Conservation (phyloP, 2,888 invertebrate species). For the Teleiodes luculella region DNA sequence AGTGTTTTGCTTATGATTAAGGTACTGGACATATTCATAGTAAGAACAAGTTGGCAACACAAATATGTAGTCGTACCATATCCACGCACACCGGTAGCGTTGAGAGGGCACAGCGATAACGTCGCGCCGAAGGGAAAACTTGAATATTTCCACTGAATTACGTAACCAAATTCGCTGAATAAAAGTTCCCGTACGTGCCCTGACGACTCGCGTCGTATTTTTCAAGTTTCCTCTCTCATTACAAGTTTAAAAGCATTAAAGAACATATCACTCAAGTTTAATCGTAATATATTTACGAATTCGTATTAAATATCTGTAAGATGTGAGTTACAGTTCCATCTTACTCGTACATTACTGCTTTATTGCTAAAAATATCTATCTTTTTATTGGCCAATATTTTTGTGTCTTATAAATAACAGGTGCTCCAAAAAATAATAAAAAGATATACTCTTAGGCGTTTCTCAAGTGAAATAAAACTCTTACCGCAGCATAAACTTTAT, state of each 20-base stretch:
- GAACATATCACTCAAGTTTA: neutral
- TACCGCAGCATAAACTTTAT: slow-evolving; percentile 71
- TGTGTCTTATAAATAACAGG: slow-evolving; percentile 10
- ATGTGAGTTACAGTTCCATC: slow-evolving; percentile 31
- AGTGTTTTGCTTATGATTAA: no score
- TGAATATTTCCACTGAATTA: slow-evolving; percentile 72
- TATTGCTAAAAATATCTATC: slow-evolving; percentile 10
- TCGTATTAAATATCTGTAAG: slow-evolving; percentile 24
- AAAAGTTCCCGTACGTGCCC: slow-evolving; percentile 66
- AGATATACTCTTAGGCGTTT: slow-evolving; percentile 38
- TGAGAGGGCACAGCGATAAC: slow-evolving; percentile 70
- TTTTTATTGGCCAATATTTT: slow-evolving; percentile 20
- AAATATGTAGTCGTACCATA: neutral
- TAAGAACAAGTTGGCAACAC: neutral
- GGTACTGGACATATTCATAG: no score
- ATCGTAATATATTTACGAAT: neutral
- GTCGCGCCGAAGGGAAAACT: slow-evolving; percentile 72
- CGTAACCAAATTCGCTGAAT: slow-evolving; percentile 66
- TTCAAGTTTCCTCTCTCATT: slow-evolving; percentile 57
- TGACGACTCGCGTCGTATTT: slow-evolving; percentile 62
- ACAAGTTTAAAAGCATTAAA: slow-evolving; percentile 56
- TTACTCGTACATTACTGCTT: neutral
- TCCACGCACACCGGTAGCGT: slow-evolving; percentile 32
- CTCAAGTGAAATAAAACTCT: slow-evolving; percentile 65
- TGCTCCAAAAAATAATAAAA: slow-evolving; percentile 21